phyloP scores from a whole-genome alignment of 2,797 vertebrate species.

The Sebastes melanostomus region DNA sequence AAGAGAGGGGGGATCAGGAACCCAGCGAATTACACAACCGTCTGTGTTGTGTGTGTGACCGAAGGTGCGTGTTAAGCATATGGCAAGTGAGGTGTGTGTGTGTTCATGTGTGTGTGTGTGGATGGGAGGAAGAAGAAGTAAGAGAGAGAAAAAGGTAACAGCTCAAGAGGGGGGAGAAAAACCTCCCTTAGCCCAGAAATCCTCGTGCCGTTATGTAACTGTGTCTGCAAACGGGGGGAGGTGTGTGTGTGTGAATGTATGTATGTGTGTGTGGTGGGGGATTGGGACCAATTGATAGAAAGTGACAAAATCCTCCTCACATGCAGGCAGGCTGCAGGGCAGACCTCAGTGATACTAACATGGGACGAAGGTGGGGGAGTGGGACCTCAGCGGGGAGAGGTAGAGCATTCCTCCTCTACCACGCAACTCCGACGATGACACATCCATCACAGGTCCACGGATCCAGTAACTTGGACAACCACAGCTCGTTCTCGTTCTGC shows the following conservation, averaged over 20 bases:
- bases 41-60: constrained; percentile 41
- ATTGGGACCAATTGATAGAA: constrained; percentile 65
- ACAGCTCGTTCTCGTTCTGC: not conserved
- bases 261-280: constrained; percentile 17
- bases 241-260: constrained; percentile 16
- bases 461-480: constrained; percentile 1
- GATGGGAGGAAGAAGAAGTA: constrained; percentile 4
- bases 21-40: constrained; percentile 61
- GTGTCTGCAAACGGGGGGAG: constrained; percentile 55
- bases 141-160: constrained; percentile 22
- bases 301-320: constrained; percentile 74
- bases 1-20: constrained; percentile 47
- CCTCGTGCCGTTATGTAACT: constrained; percentile 74
- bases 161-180: constrained; percentile 47
- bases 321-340: constrained; percentile 61
- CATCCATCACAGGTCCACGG: constrained; percentile 38
- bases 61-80: constrained; percentile 48
- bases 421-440: constrained; percentile 31
- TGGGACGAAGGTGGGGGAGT: constrained; percentile 23
- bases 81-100: constrained; percentile 21
- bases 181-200: constrained; percentile 65
- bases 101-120: not conserved
- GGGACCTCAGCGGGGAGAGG: constrained; percentile 35
- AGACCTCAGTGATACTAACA: constrained; percentile 68
- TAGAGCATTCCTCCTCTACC: constrained; percentile 26